Conservation (phyloP, 2,797 vertebrate species). For the Petrocephalus sullivani region DNA sequence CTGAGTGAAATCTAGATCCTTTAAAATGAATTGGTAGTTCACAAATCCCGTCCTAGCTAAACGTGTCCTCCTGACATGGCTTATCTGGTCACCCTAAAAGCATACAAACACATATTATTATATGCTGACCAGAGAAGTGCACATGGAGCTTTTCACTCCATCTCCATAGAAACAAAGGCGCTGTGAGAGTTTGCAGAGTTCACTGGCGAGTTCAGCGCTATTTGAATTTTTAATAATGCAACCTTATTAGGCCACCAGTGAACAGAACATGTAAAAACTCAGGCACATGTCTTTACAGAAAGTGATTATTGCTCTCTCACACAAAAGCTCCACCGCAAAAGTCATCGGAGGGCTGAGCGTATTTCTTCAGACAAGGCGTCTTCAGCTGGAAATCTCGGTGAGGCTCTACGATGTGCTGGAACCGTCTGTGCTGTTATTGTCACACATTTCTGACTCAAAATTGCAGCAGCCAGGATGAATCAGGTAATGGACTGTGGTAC, state of each 20-base stretch:
- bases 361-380: background rate
- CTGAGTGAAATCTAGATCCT: too few relatives aligned
- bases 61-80: background rate
- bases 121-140: background rate
- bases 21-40: background rate
- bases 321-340: background rate
- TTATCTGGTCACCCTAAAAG: background rate
- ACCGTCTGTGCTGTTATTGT: background rate
- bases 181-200: background rate
- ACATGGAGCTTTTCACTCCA: background rate
- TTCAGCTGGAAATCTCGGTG: background rate
- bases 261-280: background rate
- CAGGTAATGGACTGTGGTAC: background rate
- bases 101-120: background rate
- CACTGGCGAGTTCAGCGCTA: background rate
- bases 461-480: background rate
- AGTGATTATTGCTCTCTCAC: background rate
- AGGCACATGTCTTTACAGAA: background rate
- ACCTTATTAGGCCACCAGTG: slow-evolving; percentile 1
- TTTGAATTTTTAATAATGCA: background rate
- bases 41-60: background rate
- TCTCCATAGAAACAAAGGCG: slow-evolving; percentile 10
- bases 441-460: slow-evolving; percentile 1
- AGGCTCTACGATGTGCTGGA: background rate
- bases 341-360: background rate